Evolutionary conservation across 1,140 invertebrate genomes (phyloP), one percentile per base, ranked within the genome.

Genomic region (Diachasmimorpha longicaudata): DNA sequence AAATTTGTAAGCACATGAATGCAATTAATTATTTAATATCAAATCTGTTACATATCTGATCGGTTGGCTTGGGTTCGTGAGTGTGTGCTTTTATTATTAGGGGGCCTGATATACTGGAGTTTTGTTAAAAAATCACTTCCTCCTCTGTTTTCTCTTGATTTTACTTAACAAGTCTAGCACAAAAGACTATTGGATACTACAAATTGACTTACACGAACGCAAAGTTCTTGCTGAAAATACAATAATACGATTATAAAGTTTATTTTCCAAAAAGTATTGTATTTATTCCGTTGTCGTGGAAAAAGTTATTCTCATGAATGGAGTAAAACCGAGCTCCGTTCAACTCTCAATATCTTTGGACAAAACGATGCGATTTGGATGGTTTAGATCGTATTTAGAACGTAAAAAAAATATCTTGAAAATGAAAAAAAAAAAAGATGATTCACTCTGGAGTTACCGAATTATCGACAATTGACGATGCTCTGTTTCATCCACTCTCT

Each of bases 181-280:
- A 74, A 77, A 74, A 72, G 73, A 77, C 55, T 82, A 80, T 68
- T 63, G 46, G 63, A 42, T 75, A 75, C 74, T 68, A 77, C 76
- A 81, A 78, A 82, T 73, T 71, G 72, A 89, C 87, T 89, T 89
- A 89, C 88, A 82, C 84, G 84, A 82, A 89, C 81, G 83, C 83
- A 88, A 88, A 86, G 83, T 82, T 88, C 85, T 88, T 87, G 85
- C 88, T 89, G 87, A 88, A 89, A 89, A 88, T 84, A 86, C 81
- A 84, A 83, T 78, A 79, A 77, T 77, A 68, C 77, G 48, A 76
- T 72, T 77, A 82, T 78, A 81, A 82, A 63, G 25, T 81, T 79
- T 69, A 42, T 63, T 21, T 74, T 70, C 63, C 1, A 13, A 72
- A 46, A 46, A 21, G 67, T 23, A 25, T 10, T 48, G 73, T 58